Base-by-base conservation (phyloP, 2,888 invertebrate species). In the Lasioglossum marginatum region DNA sequence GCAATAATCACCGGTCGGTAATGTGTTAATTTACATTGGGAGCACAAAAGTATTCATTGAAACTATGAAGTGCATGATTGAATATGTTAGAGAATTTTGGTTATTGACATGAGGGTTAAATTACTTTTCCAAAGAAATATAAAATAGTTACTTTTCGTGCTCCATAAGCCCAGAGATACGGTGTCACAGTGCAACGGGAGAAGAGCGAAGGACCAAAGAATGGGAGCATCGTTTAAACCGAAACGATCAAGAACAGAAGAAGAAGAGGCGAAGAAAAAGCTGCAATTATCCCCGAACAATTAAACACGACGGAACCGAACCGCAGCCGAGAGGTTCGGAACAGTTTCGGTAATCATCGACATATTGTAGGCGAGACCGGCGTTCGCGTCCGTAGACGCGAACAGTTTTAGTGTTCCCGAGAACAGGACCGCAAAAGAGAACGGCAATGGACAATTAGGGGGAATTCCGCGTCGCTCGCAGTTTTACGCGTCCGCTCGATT, bases 401-500 rank as follows among this genome's bases (percentile, higher is more conserved):
- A 57, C 23, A 66, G 77, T 63, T 45, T 52, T 52, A 80, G 78
- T 34, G 81, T 76, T 72, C 34, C 60, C 14, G 60, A 60, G 73
- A 63, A 45, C 31, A 34, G 60, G 2, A 63, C 43, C 37, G 82
- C 60, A 23, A 27, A 85, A 82, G 86, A 75, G 83, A 85, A 76
- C 72, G 89, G 80, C 83, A 89, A 91, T 10, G 52, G 92, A 92
- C 93, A 93, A 93, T 93, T 93, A 93, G 88, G 85, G 92, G 70
- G 88, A 93, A 92, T 94, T 94, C 89, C 88, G 77, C 81, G 91
- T 89, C 90, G 92, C 93, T 93, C 93, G 93, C 93, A 93, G 92
- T 94, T 94, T 93, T 92, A 27, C 93, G 90, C 91, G 92, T 93
- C 90, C 90, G 88, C 83, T 86, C 91, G 91, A 93, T 93, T 92